Evolutionary conservation across 1,140 invertebrate species (phyloP).

Genomic region (Euura saliciscinereae): DNA sequence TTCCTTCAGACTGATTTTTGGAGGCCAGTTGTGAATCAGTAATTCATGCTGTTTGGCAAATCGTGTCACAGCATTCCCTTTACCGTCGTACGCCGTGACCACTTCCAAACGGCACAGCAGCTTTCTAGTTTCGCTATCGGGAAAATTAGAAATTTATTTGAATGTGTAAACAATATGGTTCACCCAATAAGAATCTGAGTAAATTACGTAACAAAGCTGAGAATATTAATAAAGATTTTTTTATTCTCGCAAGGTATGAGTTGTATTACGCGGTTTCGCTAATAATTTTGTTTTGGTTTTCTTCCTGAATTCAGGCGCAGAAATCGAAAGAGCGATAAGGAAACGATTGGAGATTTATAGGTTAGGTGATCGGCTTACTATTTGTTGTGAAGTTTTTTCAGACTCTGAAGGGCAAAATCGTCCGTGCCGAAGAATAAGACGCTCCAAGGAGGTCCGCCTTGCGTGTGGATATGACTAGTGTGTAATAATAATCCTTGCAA

Average conservation of each 20-base stretch:
- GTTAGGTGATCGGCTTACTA: constrained; percentile 52
- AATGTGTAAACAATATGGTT: too few relatives aligned
- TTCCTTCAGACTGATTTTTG: constrained; percentile 36
- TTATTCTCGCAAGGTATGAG: background rate
- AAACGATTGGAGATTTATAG: constrained; percentile 14
- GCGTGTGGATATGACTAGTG: background rate
- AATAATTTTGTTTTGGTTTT: too few relatives aligned
- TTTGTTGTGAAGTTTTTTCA: constrained; percentile 58
- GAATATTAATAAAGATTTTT: constrained; percentile 10
- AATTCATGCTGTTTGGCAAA: constrained; percentile 62
- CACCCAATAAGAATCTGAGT: background rate
- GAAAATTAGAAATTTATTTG: constrained; percentile 19
- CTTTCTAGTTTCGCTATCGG: constrained; percentile 31
- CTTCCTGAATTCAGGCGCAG: background rate
- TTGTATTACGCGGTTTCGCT: too few relatives aligned
- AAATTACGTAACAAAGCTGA: constrained; percentile 10
- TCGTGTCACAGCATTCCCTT: constrained; percentile 60
- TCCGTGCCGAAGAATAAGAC: constrained; percentile 75
- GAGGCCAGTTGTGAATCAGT: constrained; percentile 64
- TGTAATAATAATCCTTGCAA: background rate
- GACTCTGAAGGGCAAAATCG: constrained; percentile 68
- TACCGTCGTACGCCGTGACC: constrained; percentile 63
- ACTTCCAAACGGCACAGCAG: constrained; percentile 59
- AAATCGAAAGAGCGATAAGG: constrained; percentile 12
- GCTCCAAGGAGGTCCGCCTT: constrained; percentile 51